phyloP scores from a whole-genome alignment of 1,140 invertebrate species.

The Drosophila littoralis region DNA sequence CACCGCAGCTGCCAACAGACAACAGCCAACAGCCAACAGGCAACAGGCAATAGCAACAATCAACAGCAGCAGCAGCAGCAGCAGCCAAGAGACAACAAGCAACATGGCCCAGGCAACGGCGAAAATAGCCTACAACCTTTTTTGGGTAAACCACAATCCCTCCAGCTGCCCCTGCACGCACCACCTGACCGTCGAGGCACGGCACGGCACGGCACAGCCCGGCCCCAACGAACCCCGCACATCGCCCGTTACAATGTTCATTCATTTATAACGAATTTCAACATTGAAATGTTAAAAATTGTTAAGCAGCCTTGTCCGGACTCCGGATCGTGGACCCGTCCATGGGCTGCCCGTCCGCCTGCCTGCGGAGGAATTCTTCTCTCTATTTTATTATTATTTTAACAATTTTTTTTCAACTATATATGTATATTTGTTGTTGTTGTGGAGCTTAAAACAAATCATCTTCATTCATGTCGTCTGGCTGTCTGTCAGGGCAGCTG shows the following conservation, averaged over 20 bases:
- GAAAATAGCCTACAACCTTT: slow-evolving; percentile 59
- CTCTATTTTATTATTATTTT: slow-evolving; percentile 8
- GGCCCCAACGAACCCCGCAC: slow-evolving; percentile 14
- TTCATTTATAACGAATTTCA: slow-evolving; percentile 80
- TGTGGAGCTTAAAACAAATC: slow-evolving; percentile 38
- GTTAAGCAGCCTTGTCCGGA: slow-evolving; percentile 49
- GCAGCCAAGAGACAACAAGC: background rate
- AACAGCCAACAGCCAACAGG: background rate
- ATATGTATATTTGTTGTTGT: background rate
- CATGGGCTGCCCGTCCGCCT: slow-evolving; percentile 7
- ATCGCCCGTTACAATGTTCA: slow-evolving; percentile 69
- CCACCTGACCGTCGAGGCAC: background rate
- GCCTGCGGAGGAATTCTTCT: slow-evolving; percentile 50
- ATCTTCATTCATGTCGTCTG: slow-evolving; percentile 73
- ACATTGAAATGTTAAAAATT: slow-evolving; percentile 74
- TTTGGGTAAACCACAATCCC: slow-evolving; percentile 10
- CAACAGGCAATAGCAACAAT: slow-evolving; percentile 10
- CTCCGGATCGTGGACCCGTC: slow-evolving; percentile 33
- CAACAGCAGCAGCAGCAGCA: slow-evolving; percentile 6
- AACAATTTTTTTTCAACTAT: background rate
- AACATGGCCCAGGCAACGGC: slow-evolving; percentile 8
- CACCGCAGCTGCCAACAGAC: slow-evolving; percentile 10
- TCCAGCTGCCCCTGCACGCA: slow-evolving; percentile 1
- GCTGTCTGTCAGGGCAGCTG: slow-evolving; percentile 71
- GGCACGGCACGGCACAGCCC: background rate